These are phyloP conservation scores for Dallia pectoralis DNA, from an alignment of 2,797 vertebrate species.

Conservation along the genomic window DNA sequence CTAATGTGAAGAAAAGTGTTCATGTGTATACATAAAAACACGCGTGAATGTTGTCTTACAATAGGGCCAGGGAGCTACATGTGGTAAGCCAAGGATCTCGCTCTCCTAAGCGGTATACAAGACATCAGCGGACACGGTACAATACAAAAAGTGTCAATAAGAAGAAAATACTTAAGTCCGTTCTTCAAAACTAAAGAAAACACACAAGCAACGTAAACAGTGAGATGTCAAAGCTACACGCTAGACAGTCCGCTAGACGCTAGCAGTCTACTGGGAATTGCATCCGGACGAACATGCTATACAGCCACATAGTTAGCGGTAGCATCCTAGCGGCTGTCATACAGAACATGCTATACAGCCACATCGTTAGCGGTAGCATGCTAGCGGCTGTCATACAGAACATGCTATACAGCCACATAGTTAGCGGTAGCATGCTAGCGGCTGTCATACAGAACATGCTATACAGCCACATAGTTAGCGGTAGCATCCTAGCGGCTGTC, in stretches of 20 bases:
- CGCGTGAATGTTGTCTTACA: neutral
- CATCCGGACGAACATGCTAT: conserved; percentile 38
- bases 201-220: neutral
- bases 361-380: conserved; percentile 53
- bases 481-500: conserved; percentile 55
- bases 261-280: conserved; percentile 54
- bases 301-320: conserved; percentile 43
- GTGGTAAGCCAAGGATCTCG: conserved; percentile 54
- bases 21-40: neutral
- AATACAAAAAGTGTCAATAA: neutral
- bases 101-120: neutral
- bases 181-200: neutral
- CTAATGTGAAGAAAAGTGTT: neutral
- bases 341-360: conserved; percentile 48
- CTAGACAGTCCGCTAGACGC: conserved; percentile 34
- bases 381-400: conserved; percentile 43
- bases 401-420: conserved; percentile 46
- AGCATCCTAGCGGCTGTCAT: conserved; percentile 49
- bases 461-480: conserved; percentile 36
- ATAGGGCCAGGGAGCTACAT: conserved; percentile 56
- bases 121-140: no score
- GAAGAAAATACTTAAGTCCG: no score
- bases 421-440: conserved; percentile 57
- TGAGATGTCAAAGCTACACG: conserved; percentile 5
- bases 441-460: conserved; percentile 50